phyloP scores from a whole-genome alignment of 2,797 vertebrate species.

The Eulemur rubriventer region DNA sequence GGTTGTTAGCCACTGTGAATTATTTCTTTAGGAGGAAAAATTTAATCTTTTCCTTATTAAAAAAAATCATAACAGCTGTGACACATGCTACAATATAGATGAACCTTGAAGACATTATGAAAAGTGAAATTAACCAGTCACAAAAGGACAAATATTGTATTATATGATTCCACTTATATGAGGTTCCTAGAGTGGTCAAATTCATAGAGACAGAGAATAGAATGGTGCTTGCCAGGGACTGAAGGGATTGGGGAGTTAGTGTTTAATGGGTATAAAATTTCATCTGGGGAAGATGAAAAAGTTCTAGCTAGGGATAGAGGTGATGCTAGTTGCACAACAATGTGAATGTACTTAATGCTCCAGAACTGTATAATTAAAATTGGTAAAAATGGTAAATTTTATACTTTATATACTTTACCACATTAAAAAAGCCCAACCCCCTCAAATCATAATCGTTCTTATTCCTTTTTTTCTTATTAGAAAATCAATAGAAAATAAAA shows the following conservation, averaged over 20 bases:
- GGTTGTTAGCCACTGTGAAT: neutral
- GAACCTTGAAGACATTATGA: neutral
- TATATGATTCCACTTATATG: neutral
- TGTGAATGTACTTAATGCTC: neutral
- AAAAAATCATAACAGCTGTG: neutral
- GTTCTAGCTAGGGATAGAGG: neutral
- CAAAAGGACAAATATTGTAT: neutral
- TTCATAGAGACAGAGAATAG: neutral
- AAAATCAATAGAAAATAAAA: neutral
- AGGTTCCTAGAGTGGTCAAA: neutral
- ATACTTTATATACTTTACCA: neutral
- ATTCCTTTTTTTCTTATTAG: neutral
- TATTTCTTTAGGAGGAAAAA: constrained; percentile 3
- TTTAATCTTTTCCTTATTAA: neutral
- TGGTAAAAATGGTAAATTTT: neutral
- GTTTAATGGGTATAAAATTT: neutral
- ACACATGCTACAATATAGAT: neutral
- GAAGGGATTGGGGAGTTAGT: neutral
- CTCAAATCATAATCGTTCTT: neutral
- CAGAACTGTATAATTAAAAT: neutral
- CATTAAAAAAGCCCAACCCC: neutral
- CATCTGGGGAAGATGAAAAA: neutral
- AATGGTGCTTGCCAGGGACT: neutral
- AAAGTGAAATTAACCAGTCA: neutral
- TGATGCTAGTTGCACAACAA: neutral